Conservation (phyloP, 2,113 vertebrate species). For the Sturnira hondurensis region DNA sequence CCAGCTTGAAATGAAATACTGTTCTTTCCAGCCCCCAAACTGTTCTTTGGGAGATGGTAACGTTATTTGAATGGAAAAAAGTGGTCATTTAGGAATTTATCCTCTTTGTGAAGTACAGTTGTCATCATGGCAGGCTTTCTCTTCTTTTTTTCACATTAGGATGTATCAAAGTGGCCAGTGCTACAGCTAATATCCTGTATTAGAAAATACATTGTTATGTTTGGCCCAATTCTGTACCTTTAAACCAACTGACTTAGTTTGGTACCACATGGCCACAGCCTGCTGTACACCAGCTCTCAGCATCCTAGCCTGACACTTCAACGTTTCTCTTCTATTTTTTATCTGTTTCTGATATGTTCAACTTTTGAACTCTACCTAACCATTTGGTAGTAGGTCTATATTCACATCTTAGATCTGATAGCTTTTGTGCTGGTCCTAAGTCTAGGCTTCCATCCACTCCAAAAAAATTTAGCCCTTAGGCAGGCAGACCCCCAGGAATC, state of each 20-base stretch:
- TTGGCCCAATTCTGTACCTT: slow-evolving; percentile 46
- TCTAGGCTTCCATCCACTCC: neutral
- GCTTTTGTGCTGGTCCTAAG: neutral
- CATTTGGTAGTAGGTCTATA: neutral
- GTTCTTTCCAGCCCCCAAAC: slow-evolving; percentile 62
- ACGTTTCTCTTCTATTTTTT: neutral
- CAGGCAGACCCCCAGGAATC: neutral
- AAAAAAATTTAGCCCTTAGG: neutral
- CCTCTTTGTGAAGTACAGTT: slow-evolving; percentile 38
- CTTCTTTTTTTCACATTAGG: neutral
- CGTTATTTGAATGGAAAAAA: slow-evolving; percentile 34
- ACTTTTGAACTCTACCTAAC: neutral
- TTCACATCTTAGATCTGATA: neutral
- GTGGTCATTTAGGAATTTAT: slow-evolving; percentile 36
- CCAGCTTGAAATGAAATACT: slow-evolving; percentile 74
- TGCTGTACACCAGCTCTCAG: neutral
- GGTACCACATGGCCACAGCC: neutral
- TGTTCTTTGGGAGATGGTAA: slow-evolving; percentile 43
- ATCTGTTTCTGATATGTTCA: neutral
- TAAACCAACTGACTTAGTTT: slow-evolving; percentile 35
- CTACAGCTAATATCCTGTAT: neutral
- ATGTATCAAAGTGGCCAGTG: neutral
- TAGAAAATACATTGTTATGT: slow-evolving; percentile 27
- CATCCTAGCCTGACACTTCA: neutral
- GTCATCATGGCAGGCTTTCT: slow-evolving; percentile 4